These are phyloP conservation scores for Beaufortia kweichowensis DNA, from an alignment of 2,113 vertebrate species.

Conservation along the genomic window DNA sequence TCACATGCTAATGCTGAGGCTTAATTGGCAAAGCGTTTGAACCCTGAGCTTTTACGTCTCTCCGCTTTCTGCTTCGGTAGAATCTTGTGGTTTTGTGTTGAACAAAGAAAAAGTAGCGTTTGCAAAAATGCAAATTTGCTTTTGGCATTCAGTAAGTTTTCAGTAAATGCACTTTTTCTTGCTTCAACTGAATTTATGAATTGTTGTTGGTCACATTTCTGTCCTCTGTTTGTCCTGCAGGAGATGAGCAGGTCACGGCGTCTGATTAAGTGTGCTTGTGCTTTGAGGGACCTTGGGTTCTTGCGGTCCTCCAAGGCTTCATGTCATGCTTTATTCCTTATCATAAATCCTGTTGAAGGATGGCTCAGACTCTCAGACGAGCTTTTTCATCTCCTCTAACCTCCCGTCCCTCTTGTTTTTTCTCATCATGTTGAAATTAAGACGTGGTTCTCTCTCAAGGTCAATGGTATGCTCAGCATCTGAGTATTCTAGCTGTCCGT, in stretches of 20 bases:
- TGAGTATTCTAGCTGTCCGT: slow-evolving; percentile 20
- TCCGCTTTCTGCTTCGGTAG: background rate
- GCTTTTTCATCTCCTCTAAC: slow-evolving; percentile 45
- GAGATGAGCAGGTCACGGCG: slow-evolving; percentile 26
- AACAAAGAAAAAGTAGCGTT: background rate
- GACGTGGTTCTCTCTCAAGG: slow-evolving; percentile 60
- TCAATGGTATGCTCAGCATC: slow-evolving; percentile 49
- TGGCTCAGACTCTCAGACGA: slow-evolving; percentile 57
- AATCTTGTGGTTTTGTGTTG: background rate
- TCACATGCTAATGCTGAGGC: background rate
- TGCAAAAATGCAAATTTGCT: background rate
- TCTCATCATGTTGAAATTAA: slow-evolving; percentile 43
- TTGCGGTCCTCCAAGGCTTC: slow-evolving; percentile 58
- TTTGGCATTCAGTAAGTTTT: background rate
- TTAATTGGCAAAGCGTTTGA: slow-evolving; percentile 19
- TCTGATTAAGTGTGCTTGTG: slow-evolving; percentile 55
- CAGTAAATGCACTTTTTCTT: background rate
- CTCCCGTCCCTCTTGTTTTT: slow-evolving; percentile 37
- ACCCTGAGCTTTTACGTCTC: background rate
- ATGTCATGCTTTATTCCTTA: slow-evolving; percentile 61
- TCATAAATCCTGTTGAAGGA: slow-evolving; percentile 61
- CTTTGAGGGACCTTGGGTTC: slow-evolving; percentile 46
- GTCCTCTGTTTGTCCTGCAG: slow-evolving; percentile 41
- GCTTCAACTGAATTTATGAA: background rate
- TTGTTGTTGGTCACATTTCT: background rate